Conservation (phyloP, 2,888 invertebrate genomes). For the Cremastinae sp. region DNA sequence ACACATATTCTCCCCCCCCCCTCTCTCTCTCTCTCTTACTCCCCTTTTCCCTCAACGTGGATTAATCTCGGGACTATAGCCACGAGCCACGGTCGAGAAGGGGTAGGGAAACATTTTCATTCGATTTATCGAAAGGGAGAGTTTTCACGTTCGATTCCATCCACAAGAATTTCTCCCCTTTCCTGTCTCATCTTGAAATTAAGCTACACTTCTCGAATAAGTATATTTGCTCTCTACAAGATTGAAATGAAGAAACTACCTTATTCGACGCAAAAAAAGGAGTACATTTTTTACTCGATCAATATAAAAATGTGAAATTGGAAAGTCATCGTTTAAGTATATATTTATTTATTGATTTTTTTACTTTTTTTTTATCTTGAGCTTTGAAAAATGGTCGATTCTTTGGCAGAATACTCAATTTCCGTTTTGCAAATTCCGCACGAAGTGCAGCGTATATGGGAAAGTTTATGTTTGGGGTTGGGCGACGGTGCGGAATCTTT, state of each 20-base stretch:
- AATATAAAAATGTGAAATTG: too few species aligned
- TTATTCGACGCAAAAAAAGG: not conserved
- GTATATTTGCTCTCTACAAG: too few species aligned
- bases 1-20: too few species aligned
- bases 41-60: not conserved
- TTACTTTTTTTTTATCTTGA: too few species aligned
- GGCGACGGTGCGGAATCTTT: slow-evolving; percentile 20
- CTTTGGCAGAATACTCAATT: too few species aligned
- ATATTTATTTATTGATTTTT: too few species aligned
- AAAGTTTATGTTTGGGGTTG: not conserved
- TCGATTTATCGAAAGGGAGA: slow-evolving; percentile 47
- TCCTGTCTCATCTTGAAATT: too few species aligned
- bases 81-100: not conserved
- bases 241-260: not conserved
- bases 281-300: too few species aligned
- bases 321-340: too few species aligned
- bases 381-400: too few species aligned
- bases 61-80: slow-evolving; percentile 38
- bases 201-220: too few species aligned
- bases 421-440: not conserved
- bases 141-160: slow-evolving; percentile 35
- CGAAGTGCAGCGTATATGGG: slow-evolving; percentile 1
- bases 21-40: too few species aligned
- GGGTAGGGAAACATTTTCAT: slow-evolving; percentile 38
- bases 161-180: not conserved